These are phyloP conservation scores for Brachymystax lenok DNA, from an alignment of 2,797 vertebrate genomes.

Conservation along the genomic window DNA sequence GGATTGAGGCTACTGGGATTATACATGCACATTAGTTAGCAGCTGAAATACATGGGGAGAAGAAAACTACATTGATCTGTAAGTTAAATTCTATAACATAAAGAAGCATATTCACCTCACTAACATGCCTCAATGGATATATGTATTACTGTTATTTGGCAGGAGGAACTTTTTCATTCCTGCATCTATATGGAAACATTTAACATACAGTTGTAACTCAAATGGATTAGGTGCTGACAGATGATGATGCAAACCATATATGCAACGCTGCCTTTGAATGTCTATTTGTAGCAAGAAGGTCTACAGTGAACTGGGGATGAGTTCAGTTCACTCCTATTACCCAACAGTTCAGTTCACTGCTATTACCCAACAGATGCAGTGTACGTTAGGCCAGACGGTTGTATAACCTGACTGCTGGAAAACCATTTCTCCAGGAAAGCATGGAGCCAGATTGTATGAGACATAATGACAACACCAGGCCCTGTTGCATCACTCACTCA, in stretches of 20 bases:
- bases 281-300: not conserved
- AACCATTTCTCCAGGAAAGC: conserved; percentile 11
- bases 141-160: not conserved
- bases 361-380: not conserved
- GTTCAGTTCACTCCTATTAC: too few relatives aligned
- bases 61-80: not conserved
- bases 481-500: not conserved
- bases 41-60: not conserved
- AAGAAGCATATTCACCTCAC: not conserved
- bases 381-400: conserved; percentile 14
- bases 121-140: too few relatives aligned
- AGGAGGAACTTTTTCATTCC: not conserved
- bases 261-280: not conserved
- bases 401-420: conserved; percentile 20
- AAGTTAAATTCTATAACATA: not conserved
- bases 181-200: not conserved
- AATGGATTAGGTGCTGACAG: not conserved
- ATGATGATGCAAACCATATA: not conserved
- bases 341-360: too few relatives aligned
- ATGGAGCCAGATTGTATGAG: conserved; percentile 8
- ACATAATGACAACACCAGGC: conserved; percentile 19
- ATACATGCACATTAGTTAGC: not conserved
- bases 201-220: not conserved
- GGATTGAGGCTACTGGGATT: not conserved
- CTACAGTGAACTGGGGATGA: not conserved